phyloP scores from a whole-genome alignment of 2,113 vertebrate species.

The Sander lucioperca region DNA sequence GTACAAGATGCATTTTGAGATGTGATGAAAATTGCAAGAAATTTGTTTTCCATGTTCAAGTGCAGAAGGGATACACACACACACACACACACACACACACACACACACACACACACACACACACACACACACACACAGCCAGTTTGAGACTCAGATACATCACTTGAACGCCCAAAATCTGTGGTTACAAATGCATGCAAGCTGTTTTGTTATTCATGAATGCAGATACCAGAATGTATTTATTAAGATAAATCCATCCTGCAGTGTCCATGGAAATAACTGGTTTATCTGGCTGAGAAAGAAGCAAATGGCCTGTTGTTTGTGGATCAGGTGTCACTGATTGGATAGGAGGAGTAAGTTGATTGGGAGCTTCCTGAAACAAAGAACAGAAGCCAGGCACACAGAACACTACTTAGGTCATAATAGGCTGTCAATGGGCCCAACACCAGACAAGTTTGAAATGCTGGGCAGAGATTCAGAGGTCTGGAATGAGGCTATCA shows the following conservation, averaged over 20 bases:
- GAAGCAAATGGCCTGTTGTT: background rate
- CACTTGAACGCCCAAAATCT: background rate
- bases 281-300: background rate
- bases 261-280: background rate
- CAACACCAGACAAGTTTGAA: background rate
- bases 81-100: slow-evolving; percentile 12
- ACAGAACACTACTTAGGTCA: background rate
- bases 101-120: slow-evolving; percentile 8
- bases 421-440: background rate
- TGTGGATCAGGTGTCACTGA: background rate
- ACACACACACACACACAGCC: background rate
- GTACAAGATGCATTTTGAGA: background rate
- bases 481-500: background rate
- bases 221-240: slow-evolving; percentile 4
- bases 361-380: background rate
- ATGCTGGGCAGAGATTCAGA: background rate
- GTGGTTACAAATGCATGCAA: background rate
- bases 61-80: slow-evolving; percentile 4
- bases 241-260: background rate
- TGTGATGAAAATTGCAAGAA: background rate
- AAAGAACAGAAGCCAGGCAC: background rate
- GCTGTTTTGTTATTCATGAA: background rate
- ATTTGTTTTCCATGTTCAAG: background rate
- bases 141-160: background rate
- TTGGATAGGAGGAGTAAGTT: background rate